Evolutionary conservation across 1,140 invertebrate genomes (phyloP), one percentile per base, ranked within the genome.

Genomic region (Diachasma alloeum): DNA sequence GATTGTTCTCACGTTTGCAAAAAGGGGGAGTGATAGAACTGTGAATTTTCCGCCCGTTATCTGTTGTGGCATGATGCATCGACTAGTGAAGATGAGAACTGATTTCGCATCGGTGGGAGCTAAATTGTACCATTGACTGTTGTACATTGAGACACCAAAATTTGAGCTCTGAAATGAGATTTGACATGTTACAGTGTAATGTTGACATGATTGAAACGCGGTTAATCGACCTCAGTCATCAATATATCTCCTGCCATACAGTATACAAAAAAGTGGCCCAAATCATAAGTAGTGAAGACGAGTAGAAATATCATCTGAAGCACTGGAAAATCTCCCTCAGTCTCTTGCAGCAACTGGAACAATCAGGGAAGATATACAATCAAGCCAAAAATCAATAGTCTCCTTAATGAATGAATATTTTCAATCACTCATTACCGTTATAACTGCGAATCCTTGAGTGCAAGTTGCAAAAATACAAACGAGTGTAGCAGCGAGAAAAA

Each of bases 31-130:
- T 6, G 59, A 26, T 24, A 63, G 11, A 63, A 63, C 11, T 15
- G 24, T 26, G 76, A 86, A 84, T 80, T 85, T 85, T 46, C 81
- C 82, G 44, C 81, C 83, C 19, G 81, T 84, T 36, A 86, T 73
- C 73, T 77, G 70, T 9, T 83, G 39, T 19, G 84, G 82, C 66
- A 69, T 80, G 73, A 78, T 83, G 1, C 80, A 77, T 42, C 82
- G 74, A 74, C 82, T 76, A 76, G 82, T 82, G 13, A 86, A 71
- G 37, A 82, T 75, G 39, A 81, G 31, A n/a, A 86, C 42, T 36
- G 74, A 81, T 77, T 74, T 81, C 0, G 76, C 37, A 10, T 80
- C 78, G 17, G 68, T 72, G 5, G 53, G 31, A 53, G 73, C 26
- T 42, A 80, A 80, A 31, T 78, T 77, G 44, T 82, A 83, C 85